Evolutionary conservation across 2,888 invertebrate genomes (phyloP).

Genomic region (Aphelenchoides bicaudatus): DNA sequence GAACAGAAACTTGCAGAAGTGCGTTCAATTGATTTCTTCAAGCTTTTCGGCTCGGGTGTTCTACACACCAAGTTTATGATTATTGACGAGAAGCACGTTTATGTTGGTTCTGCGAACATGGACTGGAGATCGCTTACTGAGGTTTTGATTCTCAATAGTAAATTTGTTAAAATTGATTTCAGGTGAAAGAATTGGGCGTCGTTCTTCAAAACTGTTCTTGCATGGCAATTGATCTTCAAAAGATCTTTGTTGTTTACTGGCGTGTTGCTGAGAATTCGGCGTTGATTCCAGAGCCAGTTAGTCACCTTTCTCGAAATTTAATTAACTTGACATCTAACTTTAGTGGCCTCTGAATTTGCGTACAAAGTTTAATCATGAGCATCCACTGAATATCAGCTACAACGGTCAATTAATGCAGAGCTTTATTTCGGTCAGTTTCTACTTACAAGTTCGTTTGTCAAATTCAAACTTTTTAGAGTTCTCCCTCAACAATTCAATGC

Average conservation of each 20-base stretch:
- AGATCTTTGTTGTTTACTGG: slow-evolving; percentile 74
- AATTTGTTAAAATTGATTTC: slow-evolving; percentile 33
- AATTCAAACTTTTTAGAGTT: not conserved
- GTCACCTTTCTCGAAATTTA: no score
- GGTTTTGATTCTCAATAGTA: no score
- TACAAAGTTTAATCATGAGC: slow-evolving; percentile 41
- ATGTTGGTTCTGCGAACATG: slow-evolving; percentile 89
- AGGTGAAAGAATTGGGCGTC: slow-evolving; percentile 76
- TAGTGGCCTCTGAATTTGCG: slow-evolving; percentile 41
- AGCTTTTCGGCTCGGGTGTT: slow-evolving; percentile 75
- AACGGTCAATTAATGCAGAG: slow-evolving; percentile 24
- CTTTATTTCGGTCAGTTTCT: slow-evolving; percentile 28
- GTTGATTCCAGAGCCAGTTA: slow-evolving; percentile 36
- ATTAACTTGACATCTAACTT: no score
- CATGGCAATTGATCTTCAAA: slow-evolving; percentile 76
- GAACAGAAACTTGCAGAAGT: slow-evolving; percentile 43
- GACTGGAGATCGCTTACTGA: slow-evolving; percentile 38
- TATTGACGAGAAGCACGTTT: slow-evolving; percentile 78
- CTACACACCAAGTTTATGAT: slow-evolving; percentile 93
- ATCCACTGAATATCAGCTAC: slow-evolving; percentile 45
- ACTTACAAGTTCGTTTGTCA: not conserved
- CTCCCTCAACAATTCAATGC: slow-evolving; percentile 50
- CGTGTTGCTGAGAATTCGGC: slow-evolving; percentile 46
- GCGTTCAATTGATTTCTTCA: slow-evolving; percentile 44
- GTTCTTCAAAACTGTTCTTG: slow-evolving; percentile 78